Base-by-base conservation (phyloP, 53 echinoderm and acorn worm species). In the Crossaster papposus region DNA sequence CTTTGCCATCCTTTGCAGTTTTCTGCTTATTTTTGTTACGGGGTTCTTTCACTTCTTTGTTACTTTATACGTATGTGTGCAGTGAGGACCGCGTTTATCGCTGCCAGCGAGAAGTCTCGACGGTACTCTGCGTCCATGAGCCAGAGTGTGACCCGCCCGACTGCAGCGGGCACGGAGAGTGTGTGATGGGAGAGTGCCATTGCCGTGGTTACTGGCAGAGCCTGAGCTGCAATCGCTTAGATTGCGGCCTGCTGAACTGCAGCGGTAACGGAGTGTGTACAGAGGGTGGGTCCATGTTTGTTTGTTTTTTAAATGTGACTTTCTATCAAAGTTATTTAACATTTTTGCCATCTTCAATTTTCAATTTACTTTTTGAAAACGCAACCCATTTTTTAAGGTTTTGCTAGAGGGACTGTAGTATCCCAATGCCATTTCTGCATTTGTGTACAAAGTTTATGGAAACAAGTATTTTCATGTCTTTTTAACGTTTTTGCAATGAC, bases 141-240 rank as follows among this genome's bases (percentile, higher is more conserved):
- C 96, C 98, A 37, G 80, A 90, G 1, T 97, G 97, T 22, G 22
- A 80, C 17, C 96, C 98, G 51, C 33, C 54, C 18, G 91, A 98
- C 88, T 98, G 98, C 53, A 94, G 85, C 54, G 77, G 84, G 51
- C 98, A 98, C 93, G 98, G 98, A 0, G 80, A 94, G 30, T 98
- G 98, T 31, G 63, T 96, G 30, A 83, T 96, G 81, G 98, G 98
- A 70, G 90, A 86, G 70, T 98, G 98, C 81, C 83, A 51, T 83
- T 98, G 98, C 83, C 89, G 82, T 94, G 94, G 92, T 73, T 96
- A 94, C 93, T 98, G 98, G 98, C 65, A 80, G 53, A 93, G 91
- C 0, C 72, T 89, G 15, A 75, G 58, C 17, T 98, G 98, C 88
- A 90, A 92, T 28, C 72, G 65, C 54, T 79, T 98, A 14, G 72